Evolutionary conservation across 2,888 invertebrate species (phyloP).

Genomic region (Drosophila anceps): DNA sequence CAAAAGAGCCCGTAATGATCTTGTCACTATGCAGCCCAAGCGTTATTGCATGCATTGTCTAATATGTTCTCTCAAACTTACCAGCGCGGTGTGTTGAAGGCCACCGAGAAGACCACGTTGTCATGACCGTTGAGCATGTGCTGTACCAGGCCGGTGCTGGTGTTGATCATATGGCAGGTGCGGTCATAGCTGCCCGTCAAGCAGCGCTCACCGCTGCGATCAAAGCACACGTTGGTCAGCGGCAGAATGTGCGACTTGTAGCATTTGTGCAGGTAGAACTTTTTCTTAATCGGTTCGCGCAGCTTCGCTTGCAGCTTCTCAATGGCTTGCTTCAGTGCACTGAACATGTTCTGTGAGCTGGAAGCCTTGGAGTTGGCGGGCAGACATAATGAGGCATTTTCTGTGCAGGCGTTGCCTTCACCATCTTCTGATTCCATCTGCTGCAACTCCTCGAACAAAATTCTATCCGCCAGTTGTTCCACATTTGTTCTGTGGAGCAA

Average conservation of each 20-base stretch:
- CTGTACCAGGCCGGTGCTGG: constrained; percentile 89
- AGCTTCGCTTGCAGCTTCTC: constrained; percentile 88
- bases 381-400: constrained; percentile 7
- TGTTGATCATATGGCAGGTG: constrained; percentile 93
- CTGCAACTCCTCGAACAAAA: constrained; percentile 57
- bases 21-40: constrained; percentile 86
- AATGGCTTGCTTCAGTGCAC: constrained; percentile 88
- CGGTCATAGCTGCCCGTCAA: constrained; percentile 94
- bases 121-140: constrained; percentile 90
- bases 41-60: not conserved
- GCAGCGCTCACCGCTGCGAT: constrained; percentile 90
- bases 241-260: constrained; percentile 90
- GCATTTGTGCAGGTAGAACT: constrained; percentile 88
- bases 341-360: constrained; percentile 73
- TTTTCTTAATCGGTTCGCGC: constrained; percentile 87
- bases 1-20: constrained; percentile 92
- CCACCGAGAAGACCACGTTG: constrained; percentile 93
- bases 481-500: constrained; percentile 49
- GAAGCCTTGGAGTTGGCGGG: constrained; percentile 37
- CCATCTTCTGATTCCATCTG: constrained; percentile 31
- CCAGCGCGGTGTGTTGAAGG: constrained; percentile 92
- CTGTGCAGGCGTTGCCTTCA: not conserved
- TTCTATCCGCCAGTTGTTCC: constrained; percentile 66
- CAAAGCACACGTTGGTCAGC: constrained; percentile 90
- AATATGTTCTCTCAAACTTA: constrained; percentile 81